Percentiles rank a stretch among this genome's conserved stretches.
Conservation (phyloP, 2,888 invertebrate genomes). For the Torymus tubicola region DNA sequence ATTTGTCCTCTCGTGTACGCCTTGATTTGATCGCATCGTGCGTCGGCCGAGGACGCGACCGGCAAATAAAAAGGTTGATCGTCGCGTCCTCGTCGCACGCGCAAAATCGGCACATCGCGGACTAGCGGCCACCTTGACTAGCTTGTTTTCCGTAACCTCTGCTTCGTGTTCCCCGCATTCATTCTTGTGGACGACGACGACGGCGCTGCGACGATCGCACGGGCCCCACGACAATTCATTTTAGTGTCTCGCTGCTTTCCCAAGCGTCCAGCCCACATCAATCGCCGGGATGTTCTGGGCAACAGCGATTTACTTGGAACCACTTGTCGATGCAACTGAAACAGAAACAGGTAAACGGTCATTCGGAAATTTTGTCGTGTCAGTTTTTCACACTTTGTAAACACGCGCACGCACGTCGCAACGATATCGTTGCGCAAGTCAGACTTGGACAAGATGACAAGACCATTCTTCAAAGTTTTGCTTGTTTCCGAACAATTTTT, state of each 20-base stretch:
- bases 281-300: conserved; percentile 99
- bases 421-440: too few relatives aligned
- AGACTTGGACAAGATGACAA: too few relatives aligned
- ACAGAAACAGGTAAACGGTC: conserved; percentile 62
- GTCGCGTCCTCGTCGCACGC: conserved; percentile 56
- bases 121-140: conserved; percentile 76
- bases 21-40: conserved; percentile 68
- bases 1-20: conserved; percentile 63
- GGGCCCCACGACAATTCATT: conserved; percentile 39
- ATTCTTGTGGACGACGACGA: conserved; percentile 63
- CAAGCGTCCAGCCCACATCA: conserved; percentile 75
- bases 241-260: conserved; percentile 66
- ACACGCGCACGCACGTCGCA: too few relatives aligned
- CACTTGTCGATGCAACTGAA: conserved; percentile 99
- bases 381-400: not conserved
- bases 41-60: conserved; percentile 58
- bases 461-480: too few relatives aligned
- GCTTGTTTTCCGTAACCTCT: conserved; percentile 65
- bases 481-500: too few relatives aligned
- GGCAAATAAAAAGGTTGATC: conserved; percentile 59
- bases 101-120: conserved; percentile 72
- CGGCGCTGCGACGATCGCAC: conserved; percentile 54
- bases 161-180: conserved; percentile 56
- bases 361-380: not conserved
- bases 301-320: conserved; percentile 99